Conservation (phyloP, 2,888 invertebrate genomes). For the Drosophila vallismaia region DNA sequence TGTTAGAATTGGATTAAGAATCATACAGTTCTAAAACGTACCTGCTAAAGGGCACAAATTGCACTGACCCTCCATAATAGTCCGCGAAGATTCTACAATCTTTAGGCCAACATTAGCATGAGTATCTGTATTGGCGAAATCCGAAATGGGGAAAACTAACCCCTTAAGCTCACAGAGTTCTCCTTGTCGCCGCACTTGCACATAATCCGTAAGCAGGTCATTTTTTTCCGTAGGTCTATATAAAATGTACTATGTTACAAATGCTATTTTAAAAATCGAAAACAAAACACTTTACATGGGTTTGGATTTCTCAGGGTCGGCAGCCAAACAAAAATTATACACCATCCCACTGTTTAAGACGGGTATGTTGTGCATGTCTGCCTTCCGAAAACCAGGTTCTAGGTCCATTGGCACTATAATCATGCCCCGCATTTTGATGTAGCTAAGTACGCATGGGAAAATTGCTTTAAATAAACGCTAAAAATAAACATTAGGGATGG, state of each 20-base stretch:
- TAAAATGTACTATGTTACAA: background rate
- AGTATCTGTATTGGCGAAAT: slow-evolving; percentile 66
- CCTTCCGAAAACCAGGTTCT: slow-evolving; percentile 81
- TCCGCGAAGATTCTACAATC: slow-evolving; percentile 64
- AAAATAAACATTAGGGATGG: background rate
- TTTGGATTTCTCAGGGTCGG: slow-evolving; percentile 33
- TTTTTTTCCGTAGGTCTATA: slow-evolving; percentile 53
- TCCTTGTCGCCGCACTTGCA: slow-evolving; percentile 75
- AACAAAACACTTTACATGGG: slow-evolving; percentile 49
- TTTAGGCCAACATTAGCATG: slow-evolving; percentile 73
- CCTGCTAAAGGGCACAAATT: slow-evolving; percentile 69
- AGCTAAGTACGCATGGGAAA: background rate
- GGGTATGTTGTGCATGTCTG: slow-evolving; percentile 80
- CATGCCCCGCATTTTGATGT: slow-evolving; percentile 48
- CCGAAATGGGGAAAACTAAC: slow-evolving; percentile 73
- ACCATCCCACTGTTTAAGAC: slow-evolving; percentile 76
- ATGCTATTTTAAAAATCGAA: background rate
- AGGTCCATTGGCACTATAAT: slow-evolving; percentile 77
- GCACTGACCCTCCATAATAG: slow-evolving; percentile 73
- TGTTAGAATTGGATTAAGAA: background rate
- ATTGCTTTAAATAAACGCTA: slow-evolving; percentile 6
- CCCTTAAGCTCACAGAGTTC: slow-evolving; percentile 75
- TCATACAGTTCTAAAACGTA: slow-evolving; percentile 24
- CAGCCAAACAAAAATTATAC: slow-evolving; percentile 72
- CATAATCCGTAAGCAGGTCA: slow-evolving; percentile 80